Evolutionary conservation across 2,888 invertebrate genomes (phyloP).

Genomic region (Limenitis camilla): DNA sequence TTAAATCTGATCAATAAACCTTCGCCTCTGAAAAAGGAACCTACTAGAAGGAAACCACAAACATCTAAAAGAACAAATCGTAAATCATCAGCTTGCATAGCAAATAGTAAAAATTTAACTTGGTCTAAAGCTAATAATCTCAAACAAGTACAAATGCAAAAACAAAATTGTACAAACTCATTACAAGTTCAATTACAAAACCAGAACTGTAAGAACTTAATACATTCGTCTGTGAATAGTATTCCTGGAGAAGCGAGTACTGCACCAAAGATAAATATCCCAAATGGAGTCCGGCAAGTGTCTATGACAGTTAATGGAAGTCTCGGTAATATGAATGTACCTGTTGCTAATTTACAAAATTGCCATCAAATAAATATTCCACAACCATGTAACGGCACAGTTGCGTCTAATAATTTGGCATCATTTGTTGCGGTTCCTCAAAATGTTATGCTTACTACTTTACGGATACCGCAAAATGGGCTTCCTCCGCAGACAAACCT

Average conservation of each 20-base stretch:
- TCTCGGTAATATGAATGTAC: conserved; percentile 55
- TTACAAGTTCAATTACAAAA: too few relatives aligned
- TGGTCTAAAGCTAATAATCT: conserved; percentile 69
- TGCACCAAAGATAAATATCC: conserved; percentile 59
- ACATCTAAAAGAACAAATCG: conserved; percentile 56
- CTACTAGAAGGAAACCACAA: conserved; percentile 40
- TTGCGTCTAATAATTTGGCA: conserved; percentile 54
- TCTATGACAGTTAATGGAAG: conserved; percentile 57
- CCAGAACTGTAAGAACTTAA: too few relatives aligned
- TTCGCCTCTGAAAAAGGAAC: conserved; percentile 45
- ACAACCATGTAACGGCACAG: conserved; percentile 56
- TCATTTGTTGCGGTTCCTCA: conserved; percentile 70
- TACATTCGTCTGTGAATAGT: conserved; percentile 28
- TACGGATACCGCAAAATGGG: conserved; percentile 72
- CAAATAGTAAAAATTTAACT: conserved; percentile 64
- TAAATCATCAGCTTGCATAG: conserved; percentile 65
- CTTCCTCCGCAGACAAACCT: conserved; percentile 45
- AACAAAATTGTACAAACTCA: too few relatives aligned
- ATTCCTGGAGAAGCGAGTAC: conserved; percentile 48
- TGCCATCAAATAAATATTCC: conserved; percentile 63
- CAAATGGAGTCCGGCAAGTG: conserved; percentile 59
- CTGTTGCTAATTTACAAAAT: conserved; percentile 58
- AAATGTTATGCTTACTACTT: conserved; percentile 73
- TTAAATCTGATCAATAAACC: conserved; percentile 49
- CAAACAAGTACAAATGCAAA: conserved; percentile 32